Base-by-base conservation (phyloP, 1,140 invertebrate genomes). In the Drosophila chauvacae region DNA sequence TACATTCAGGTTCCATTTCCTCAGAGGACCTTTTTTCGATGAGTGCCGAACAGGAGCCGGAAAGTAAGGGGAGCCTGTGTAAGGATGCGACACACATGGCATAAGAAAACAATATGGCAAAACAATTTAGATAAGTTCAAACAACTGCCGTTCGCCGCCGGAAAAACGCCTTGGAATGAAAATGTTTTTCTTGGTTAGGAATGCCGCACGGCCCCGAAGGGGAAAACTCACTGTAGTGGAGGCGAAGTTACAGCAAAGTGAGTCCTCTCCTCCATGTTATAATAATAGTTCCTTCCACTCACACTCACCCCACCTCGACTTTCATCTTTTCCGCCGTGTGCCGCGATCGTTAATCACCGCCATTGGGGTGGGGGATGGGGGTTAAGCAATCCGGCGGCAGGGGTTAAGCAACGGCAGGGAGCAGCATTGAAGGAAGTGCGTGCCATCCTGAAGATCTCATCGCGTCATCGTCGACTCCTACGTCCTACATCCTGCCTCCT, bases 61-160 rank as follows among this genome's bases (percentile, higher is more conserved):
- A 23, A 23, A 23, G 20, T 14, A 37, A 37, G 14, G 23, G 23
- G 47, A 48, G 14, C 26, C 47, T 28, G 47, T n/a, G 47, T n/a
- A 28, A 50, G 48, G 26, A 61, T 70, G 79, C 66, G 63, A 88
- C 84, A 88, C 84, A 88, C 84, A 88, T 84, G 77, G 80, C 84
- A 87, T 87, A 88, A 81, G 85, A 85, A 88, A 88, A 88, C 84
- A 88, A 88, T 88, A 88, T 88, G 84, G 85, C 81, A 88, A 90
- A 90, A 88, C 85, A 88, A 88, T 88, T 90, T 90, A 88, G 85
- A 88, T 88, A 88, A 88, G 85, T 88, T 88, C 85, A 90, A 90
- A 79, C 81, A 85, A 90, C 80, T 90, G 74, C 77, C 77, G 63
- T 57, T 63, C 44, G 60, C 53, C 59, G 53, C 53, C 53, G 53